These are phyloP conservation scores for Genyomyrus donnyi DNA, from an alignment of 2,113 vertebrate species.

Conservation along the genomic window DNA sequence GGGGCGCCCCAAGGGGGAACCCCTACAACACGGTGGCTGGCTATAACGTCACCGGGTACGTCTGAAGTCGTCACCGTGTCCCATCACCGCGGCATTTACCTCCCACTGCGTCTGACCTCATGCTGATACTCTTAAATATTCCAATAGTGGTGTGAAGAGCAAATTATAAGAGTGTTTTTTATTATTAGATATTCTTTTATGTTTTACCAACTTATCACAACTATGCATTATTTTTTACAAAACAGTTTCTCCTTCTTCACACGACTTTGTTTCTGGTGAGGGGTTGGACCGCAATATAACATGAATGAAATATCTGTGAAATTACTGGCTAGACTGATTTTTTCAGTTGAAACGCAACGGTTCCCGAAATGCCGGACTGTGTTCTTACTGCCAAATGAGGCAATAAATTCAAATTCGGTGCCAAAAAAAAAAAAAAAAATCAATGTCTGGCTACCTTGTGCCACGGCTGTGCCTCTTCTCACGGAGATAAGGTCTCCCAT, in stretches of 20 bases:
- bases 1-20: slow-evolving; percentile 21
- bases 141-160: not conserved
- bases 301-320: not conserved
- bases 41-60: slow-evolving; percentile 65
- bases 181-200: not conserved
- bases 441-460: not conserved
- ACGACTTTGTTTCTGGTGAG: not conserved
- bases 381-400: not conserved
- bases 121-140: too few relatives aligned
- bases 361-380: not conserved
- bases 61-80: slow-evolving; percentile 38
- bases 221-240: not conserved
- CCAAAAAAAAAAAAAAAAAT: slow-evolving; percentile 2
- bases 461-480: not conserved
- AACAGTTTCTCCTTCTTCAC: not conserved
- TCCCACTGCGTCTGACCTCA: not conserved
- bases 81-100: not conserved
- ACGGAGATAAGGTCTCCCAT: not conserved
- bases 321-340: not conserved
- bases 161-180: not conserved
- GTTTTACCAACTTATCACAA: not conserved
- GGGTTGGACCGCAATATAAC: not conserved
- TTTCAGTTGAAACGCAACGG: not conserved
- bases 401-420: not conserved
- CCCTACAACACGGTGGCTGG: slow-evolving; percentile 37